A percentile compares a stretch with the other conserved stretches of the same genome.
Evolutionary conservation across 2,888 invertebrate species (phyloP).

Genomic region (Esperia sulphurella): DNA sequence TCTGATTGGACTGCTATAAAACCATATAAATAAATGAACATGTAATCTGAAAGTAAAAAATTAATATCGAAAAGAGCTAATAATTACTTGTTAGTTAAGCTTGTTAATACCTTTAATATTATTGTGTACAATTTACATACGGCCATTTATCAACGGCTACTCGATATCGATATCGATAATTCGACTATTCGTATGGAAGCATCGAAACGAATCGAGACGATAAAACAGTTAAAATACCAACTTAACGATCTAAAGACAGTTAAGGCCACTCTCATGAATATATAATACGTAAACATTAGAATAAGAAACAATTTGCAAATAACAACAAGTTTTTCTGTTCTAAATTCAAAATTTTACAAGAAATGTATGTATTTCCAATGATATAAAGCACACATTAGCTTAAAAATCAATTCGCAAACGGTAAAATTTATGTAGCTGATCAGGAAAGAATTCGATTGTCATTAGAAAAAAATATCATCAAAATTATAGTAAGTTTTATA

Average conservation of each 20-base stretch:
- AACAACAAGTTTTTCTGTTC: slow-evolving; percentile 15
- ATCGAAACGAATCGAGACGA: slow-evolving; percentile 47
- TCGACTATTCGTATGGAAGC: slow-evolving; percentile 54
- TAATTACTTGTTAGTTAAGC: slow-evolving; percentile 40
- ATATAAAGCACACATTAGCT: slow-evolving; percentile 12
- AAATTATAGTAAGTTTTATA: slow-evolving; percentile 29
- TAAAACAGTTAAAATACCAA: slow-evolving; percentile 58
- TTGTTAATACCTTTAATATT: slow-evolving; percentile 32
- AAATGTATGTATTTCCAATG: slow-evolving; percentile 5
- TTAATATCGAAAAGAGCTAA: slow-evolving; percentile 14
- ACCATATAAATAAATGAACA: slow-evolving; percentile 12
- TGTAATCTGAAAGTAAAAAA: slow-evolving; percentile 13
- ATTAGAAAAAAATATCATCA: slow-evolving; percentile 24
- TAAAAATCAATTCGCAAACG: slow-evolving; percentile 4
- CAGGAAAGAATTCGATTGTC: slow-evolving; percentile 25
- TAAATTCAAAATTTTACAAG: neutral
- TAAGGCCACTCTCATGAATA: slow-evolving; percentile 60
- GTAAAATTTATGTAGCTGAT: neutral
- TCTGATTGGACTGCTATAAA: neutral
- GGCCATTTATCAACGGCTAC: slow-evolving; percentile 53
- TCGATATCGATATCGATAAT: slow-evolving; percentile 46
- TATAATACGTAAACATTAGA: slow-evolving; percentile 50
- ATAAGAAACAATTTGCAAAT: slow-evolving; percentile 44
- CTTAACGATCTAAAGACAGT: slow-evolving; percentile 56
- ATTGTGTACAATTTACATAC: slow-evolving; percentile 44